A percentile compares a stretch with the other conserved stretches of the same genome.
Evolutionary conservation across 1,140 invertebrate genomes (phyloP).

Genomic region (Brachionus asplanchnoidis): DNA sequence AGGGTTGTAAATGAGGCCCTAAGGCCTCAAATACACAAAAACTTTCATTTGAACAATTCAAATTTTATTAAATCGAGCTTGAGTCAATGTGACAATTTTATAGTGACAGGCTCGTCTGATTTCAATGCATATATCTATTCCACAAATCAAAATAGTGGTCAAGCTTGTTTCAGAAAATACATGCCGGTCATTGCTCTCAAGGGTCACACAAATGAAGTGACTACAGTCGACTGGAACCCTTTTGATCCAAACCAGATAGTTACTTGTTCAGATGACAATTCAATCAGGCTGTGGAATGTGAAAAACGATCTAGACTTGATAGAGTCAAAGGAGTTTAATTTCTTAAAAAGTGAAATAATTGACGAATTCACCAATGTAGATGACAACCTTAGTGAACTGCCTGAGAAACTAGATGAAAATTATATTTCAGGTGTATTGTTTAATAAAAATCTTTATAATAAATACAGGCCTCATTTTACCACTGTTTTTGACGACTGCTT

Average conservation of each 20-base stretch:
- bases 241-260: slow-evolving; percentile 32
- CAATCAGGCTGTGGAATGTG: slow-evolving; percentile 30
- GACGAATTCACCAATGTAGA: background rate
- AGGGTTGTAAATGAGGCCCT: background rate
- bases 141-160: background rate
- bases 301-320: background rate
- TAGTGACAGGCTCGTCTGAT: slow-evolving; percentile 37
- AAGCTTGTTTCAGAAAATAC: background rate
- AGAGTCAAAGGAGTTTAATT: slow-evolving; percentile 26
- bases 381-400: background rate
- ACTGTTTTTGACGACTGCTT: background rate
- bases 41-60: slow-evolving; percentile 30
- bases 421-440: slow-evolving; percentile 2
- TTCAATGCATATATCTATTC: slow-evolving; percentile 40
- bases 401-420: background rate
- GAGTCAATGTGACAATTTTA: slow-evolving; percentile 39
- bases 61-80: slow-evolving; percentile 39
- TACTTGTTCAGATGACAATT: slow-evolving; percentile 40
- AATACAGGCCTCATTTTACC: slow-evolving; percentile 22
- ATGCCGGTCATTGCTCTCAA: slow-evolving; percentile 16
- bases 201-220: slow-evolving; percentile 38
- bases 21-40: background rate
- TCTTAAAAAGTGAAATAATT: slow-evolving; percentile 8
- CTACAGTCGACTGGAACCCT: slow-evolving; percentile 40
- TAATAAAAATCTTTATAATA: slow-evolving; percentile 32